phyloP scores from a whole-genome alignment of 2,888 invertebrate genomes.

The Drosophila rubida region DNA sequence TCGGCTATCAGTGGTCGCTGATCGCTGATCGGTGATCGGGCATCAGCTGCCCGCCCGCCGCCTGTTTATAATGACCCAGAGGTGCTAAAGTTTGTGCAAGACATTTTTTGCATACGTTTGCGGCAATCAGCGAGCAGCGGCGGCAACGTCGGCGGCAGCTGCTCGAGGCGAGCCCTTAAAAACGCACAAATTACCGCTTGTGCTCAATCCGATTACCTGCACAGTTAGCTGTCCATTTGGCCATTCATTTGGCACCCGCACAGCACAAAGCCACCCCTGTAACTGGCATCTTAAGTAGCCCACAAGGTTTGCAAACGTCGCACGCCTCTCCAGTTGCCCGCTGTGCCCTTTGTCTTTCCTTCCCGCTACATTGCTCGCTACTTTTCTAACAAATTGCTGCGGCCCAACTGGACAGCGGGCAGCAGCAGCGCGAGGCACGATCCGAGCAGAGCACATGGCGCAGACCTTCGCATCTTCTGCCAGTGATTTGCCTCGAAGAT shows the following conservation, averaged over 20 bases:
- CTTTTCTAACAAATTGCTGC: conserved; percentile 72
- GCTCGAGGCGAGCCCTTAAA: conserved; percentile 40
- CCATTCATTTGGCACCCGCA: conserved; percentile 52
- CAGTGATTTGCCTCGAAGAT: conserved; percentile 73
- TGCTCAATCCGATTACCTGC: conserved; percentile 79
- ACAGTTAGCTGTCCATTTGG: conserved; percentile 52
- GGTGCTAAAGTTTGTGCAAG: conserved; percentile 43
- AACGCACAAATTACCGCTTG: conserved; percentile 81
- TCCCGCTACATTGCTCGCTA: conserved; percentile 59
- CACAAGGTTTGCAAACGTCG: conserved; percentile 76
- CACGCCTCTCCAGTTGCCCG: conserved; percentile 78
- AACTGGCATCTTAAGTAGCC: conserved; percentile 58
- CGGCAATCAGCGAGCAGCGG: conserved; percentile 25
- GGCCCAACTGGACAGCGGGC: conserved; percentile 58
- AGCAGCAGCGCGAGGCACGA: conserved; percentile 33
- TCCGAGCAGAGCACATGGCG: conserved; percentile 56
- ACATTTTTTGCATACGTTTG: conserved; percentile 56
- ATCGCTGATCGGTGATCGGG: conserved; percentile 15
- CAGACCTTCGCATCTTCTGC: conserved; percentile 41
- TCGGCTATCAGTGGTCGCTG: conserved; percentile 35
- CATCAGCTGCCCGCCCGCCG: conserved; percentile 51
- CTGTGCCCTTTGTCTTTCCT: conserved; percentile 48
- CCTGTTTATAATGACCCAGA: conserved; percentile 37
- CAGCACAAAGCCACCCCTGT: conserved; percentile 57
- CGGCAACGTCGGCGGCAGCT: conserved; percentile 50